Evolutionary conservation across 2,113 vertebrate species (phyloP).

Genomic region (Phasianus colchicus): DNA sequence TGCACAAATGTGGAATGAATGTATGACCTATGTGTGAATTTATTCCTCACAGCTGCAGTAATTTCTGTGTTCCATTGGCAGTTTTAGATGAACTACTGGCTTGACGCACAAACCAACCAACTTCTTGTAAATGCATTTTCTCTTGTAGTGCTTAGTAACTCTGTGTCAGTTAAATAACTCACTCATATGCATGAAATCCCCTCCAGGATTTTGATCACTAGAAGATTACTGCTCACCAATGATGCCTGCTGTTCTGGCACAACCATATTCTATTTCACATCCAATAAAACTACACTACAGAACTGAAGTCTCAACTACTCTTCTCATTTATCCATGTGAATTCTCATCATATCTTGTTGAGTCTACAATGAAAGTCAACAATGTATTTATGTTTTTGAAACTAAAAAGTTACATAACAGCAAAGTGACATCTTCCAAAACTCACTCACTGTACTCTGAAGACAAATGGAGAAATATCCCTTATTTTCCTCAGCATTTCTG

Average conservation of each 20-base stretch:
- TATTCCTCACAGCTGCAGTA: neutral
- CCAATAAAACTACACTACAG: neutral
- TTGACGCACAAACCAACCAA: neutral
- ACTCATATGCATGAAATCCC: neutral
- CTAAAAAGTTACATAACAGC: rapidly evolving
- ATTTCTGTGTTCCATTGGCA: neutral
- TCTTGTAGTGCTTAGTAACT: neutral
- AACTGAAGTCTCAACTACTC: neutral
- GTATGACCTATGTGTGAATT: neutral
- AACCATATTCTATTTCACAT: neutral
- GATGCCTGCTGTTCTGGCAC: neutral
- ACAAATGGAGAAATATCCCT: neutral
- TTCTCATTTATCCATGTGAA: neutral
- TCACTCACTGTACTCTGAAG: neutral
- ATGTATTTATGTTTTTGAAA: neutral
- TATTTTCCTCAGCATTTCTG: neutral
- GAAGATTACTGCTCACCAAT: neutral
- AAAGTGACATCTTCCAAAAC: neutral
- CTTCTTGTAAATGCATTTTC: conserved; percentile 58
- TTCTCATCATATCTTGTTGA: neutral
- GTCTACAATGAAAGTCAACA: neutral
- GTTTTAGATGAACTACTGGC: conserved; percentile 30
- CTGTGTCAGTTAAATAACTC: conserved; percentile 7
- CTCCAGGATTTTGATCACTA: neutral
- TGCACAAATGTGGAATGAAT: conserved; percentile 31